Evolutionary conservation across 2,113 vertebrate species (phyloP).

Genomic region (Chinchilla lanigera): DNA sequence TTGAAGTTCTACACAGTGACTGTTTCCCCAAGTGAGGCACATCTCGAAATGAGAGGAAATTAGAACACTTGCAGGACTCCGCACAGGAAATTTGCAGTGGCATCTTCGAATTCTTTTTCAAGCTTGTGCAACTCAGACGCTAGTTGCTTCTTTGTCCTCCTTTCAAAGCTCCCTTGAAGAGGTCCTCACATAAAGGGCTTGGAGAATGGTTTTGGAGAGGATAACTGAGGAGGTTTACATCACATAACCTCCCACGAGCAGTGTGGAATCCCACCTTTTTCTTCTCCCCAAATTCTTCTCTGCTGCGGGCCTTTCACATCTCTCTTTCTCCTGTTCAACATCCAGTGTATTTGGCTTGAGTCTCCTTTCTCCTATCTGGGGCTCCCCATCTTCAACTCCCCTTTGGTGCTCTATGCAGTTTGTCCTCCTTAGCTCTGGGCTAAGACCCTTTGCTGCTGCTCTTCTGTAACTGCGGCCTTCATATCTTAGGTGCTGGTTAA

Average conservation of each 20-base stretch:
- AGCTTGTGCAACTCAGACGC: conserved; percentile 59
- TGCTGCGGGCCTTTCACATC: neutral
- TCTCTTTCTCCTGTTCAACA: neutral
- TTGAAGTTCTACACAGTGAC: conserved; percentile 61
- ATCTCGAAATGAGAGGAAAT: conserved; percentile 63
- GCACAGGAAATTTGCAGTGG: conserved; percentile 36
- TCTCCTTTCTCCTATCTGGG: neutral
- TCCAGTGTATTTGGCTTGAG: neutral
- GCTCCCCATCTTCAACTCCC: neutral
- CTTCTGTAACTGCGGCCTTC: neutral
- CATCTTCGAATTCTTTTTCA: conserved; percentile 44
- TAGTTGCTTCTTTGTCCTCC: neutral
- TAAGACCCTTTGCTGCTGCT: neutral
- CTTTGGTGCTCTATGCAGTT: neutral
- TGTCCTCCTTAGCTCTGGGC: conserved; percentile 29
- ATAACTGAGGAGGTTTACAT: neutral
- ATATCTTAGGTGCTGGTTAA: neutral
- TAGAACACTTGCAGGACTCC: conserved; percentile 47
- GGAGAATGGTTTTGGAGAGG: neutral
- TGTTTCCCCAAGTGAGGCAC: conserved; percentile 39
- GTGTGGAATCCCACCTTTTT: neutral
- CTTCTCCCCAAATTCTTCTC: neutral
- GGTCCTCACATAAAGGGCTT: neutral
- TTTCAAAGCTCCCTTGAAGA: neutral
- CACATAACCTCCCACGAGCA: neutral